phyloP scores from a whole-genome alignment of 35 echinoderm and acorn worm species.

The Apostichopus japonicus region DNA sequence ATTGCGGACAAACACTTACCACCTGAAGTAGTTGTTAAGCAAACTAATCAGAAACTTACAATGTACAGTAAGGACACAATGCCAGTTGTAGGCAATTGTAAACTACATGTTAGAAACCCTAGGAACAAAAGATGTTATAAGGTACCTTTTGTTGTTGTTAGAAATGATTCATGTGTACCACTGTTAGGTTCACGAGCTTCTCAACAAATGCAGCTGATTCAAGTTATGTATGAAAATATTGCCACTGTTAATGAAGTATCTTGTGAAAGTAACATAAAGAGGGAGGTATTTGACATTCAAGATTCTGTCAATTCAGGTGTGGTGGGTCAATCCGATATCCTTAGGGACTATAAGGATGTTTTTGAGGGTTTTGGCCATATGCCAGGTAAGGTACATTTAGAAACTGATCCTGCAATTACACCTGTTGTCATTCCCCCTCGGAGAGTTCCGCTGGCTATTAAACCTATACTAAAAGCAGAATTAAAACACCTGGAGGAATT shows the following conservation, averaged over 20 bases:
- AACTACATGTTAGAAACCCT: slow-evolving; percentile 41
- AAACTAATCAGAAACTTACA: slow-evolving; percentile 5
- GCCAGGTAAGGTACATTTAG: slow-evolving; percentile 25
- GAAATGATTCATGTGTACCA: background rate
- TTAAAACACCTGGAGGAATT: slow-evolving; percentile 33
- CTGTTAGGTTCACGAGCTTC: slow-evolving; percentile 13
- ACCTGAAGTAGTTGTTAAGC: background rate
- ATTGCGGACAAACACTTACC: slow-evolving; percentile 45
- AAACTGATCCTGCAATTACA: slow-evolving; percentile 25
- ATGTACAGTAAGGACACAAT: too few species aligned
- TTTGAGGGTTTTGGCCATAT: slow-evolving; percentile 36
- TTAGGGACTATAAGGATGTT: slow-evolving; percentile 7
- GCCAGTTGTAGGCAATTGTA: background rate
- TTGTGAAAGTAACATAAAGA: too few species aligned
- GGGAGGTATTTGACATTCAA: too few species aligned
- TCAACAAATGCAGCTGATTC: slow-evolving; percentile 53
- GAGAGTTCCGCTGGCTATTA: slow-evolving; percentile 11
- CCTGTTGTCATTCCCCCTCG: slow-evolving; percentile 41
- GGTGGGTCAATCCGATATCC: too few species aligned
- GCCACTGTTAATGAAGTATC: too few species aligned
- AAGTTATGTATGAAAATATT: slow-evolving; percentile 59
- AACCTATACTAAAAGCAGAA: slow-evolving; percentile 52
- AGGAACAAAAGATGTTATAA: slow-evolving; percentile 29
- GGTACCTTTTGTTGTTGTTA: slow-evolving; percentile 34
- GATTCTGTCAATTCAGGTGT: too few species aligned